phyloP scores from a whole-genome alignment of 2,888 invertebrate species.

The Cephus spinipes region DNA sequence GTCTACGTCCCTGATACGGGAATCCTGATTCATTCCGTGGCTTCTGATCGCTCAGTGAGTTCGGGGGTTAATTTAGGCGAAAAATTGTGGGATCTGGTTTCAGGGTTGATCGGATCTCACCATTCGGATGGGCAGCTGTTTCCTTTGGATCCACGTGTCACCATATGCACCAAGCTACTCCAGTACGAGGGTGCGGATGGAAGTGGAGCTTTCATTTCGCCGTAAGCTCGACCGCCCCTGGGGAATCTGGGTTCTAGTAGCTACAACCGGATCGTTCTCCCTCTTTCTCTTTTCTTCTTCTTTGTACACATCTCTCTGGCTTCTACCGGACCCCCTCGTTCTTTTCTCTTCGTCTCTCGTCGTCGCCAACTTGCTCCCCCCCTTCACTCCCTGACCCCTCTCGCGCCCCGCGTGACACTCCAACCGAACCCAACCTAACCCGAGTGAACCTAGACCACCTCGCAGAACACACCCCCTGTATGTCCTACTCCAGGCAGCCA shows the following conservation, averaged over 20 bases:
- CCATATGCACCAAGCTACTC: conserved; percentile 42
- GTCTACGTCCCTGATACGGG: not conserved
- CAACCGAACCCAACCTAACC: conserved; percentile 24
- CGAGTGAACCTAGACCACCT: conserved; percentile 24
- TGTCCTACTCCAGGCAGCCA: conserved; percentile 36
- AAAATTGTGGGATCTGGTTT: conserved; percentile 31
- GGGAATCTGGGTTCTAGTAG: conserved; percentile 49
- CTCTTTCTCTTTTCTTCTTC: conserved; percentile 19
- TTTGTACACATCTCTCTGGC: not conserved
- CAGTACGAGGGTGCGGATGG: conserved; percentile 52
- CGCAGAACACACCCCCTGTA: not conserved
- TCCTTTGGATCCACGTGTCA: conserved; percentile 58
- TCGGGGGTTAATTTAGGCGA: conserved; percentile 41
- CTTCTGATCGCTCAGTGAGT: not conserved
- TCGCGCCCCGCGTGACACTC: conserved; percentile 22
- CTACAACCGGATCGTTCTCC: conserved; percentile 38
- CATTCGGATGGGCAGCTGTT: conserved; percentile 46
- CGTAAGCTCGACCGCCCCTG: conserved; percentile 50
- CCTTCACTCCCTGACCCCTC: conserved; percentile 4
- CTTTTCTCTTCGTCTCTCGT: conserved; percentile 16
- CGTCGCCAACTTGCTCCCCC: conserved; percentile 15
- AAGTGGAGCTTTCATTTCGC: conserved; percentile 52
- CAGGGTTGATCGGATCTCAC: conserved; percentile 10
- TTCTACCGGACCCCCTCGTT: not conserved
- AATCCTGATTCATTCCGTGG: not conserved